These are phyloP conservation scores for Paradisaea rubra DNA, from an alignment of 2,113 vertebrate species.

Conservation along the genomic window DNA sequence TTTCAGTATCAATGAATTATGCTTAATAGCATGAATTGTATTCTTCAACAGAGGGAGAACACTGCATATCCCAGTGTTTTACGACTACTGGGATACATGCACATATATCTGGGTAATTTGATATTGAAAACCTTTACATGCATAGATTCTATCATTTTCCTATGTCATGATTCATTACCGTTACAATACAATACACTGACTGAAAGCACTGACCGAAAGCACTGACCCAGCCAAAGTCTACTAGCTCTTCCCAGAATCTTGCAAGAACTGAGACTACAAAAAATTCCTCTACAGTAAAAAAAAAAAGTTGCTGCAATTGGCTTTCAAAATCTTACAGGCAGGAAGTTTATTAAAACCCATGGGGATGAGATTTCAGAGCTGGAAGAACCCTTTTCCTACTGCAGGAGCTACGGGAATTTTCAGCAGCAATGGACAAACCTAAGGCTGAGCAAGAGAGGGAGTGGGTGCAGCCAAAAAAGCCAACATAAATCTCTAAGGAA, in stretches of 20 bases:
- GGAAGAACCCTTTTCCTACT: not conserved
- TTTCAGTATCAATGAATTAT: conserved; percentile 12
- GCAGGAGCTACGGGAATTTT: not conserved
- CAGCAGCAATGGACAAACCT: not conserved
- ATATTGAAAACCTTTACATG: not conserved
- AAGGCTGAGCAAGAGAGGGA: not conserved
- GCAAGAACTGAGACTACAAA: not conserved
- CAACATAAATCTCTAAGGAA: not conserved
- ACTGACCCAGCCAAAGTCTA: not conserved
- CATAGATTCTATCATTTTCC: not conserved
- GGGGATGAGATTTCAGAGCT: not conserved
- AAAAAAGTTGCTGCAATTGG: not conserved
- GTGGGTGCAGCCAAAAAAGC: not conserved
- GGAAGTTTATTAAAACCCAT: not conserved
- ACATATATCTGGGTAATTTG: not conserved
- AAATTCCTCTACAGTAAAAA: not conserved
- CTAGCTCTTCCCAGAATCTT: not conserved
- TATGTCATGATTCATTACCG: not conserved
- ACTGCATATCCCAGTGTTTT: not conserved
- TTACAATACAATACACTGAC: not conserved
- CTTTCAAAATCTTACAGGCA: not conserved
- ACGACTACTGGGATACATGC: not conserved
- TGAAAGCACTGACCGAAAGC: not conserved
- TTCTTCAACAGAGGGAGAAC: not conserved
- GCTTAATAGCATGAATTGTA: not conserved